These are phyloP conservation scores for Herpailurus yagouaroundi DNA, from an alignment of 2,113 vertebrate genomes.

Conservation along the genomic window DNA sequence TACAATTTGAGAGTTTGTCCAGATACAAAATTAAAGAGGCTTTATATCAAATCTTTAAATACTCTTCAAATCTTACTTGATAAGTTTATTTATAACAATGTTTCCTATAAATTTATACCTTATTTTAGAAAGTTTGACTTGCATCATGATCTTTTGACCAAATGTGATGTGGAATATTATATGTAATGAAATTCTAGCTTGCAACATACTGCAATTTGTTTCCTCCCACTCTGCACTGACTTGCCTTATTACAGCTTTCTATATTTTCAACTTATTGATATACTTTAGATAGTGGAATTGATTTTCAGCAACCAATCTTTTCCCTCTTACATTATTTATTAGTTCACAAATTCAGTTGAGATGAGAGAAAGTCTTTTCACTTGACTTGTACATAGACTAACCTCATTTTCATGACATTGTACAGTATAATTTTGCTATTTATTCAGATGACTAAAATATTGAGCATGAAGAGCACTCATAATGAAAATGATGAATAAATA, in stretches of 20 bases:
- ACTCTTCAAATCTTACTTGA: neutral
- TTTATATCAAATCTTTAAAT: constrained; percentile 30
- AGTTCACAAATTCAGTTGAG: constrained; percentile 74
- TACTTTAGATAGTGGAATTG: constrained; percentile 50
- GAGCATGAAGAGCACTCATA: constrained; percentile 68
- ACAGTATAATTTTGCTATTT: constrained; percentile 75
- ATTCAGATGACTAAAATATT: constrained; percentile 72
- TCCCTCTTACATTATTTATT: constrained; percentile 71
- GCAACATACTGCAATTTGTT: neutral
- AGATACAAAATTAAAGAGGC: constrained; percentile 31
- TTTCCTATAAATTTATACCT: constrained; percentile 17
- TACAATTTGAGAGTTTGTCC: neutral
- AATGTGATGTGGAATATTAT: neutral
- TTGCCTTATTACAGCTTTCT: constrained; percentile 23
- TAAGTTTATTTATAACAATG: constrained; percentile 56
- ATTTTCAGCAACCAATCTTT: constrained; percentile 61
- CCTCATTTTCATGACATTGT: constrained; percentile 69
- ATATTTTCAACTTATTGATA: constrained; percentile 58
- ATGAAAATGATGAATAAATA: constrained; percentile 76
- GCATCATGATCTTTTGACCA: neutral
- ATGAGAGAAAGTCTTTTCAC: constrained; percentile 63
- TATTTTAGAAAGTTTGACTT: constrained; percentile 7
- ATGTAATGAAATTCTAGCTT: constrained; percentile 44
- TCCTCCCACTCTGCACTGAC: neutral
- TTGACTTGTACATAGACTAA: constrained; percentile 62